Conservation (phyloP, 2,797 vertebrate species). For the Otus scops region DNA sequence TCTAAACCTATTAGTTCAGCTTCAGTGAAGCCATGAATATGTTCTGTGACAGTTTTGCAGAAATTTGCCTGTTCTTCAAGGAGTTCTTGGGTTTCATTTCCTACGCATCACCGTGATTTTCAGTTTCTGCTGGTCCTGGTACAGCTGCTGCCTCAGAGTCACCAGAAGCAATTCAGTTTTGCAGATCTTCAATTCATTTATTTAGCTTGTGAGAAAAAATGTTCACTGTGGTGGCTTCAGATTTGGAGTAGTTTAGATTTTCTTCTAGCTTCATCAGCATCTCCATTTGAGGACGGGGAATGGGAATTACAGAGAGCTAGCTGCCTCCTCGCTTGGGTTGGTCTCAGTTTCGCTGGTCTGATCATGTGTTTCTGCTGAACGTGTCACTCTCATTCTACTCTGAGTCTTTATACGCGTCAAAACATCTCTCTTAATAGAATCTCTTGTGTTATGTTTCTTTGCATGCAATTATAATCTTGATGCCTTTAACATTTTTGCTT, state of each 20-base stretch:
- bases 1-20: conserved; percentile 36
- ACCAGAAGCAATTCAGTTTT: neutral
- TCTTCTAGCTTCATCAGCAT: neutral
- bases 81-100: neutral
- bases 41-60: neutral
- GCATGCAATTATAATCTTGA: conserved; percentile 34
- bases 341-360: neutral
- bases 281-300: neutral
- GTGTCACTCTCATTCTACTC: neutral
- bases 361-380: neutral
- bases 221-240: neutral
- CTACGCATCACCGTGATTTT: neutral
- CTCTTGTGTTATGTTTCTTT: conserved; percentile 21
- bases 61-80: neutral
- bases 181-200: neutral
- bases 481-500: conserved; percentile 22
- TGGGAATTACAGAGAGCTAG: neutral
- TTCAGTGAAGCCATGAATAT: neutral
- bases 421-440: conserved; percentile 33
- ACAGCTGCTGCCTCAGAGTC: neutral
- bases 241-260: neutral
- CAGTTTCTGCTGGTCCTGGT: neutral
- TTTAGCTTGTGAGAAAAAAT: neutral
- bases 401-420: neutral
- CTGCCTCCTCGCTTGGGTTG: neutral